phyloP scores from a whole-genome alignment of 2,797 vertebrate species.

The Mallotus villosus region DNA sequence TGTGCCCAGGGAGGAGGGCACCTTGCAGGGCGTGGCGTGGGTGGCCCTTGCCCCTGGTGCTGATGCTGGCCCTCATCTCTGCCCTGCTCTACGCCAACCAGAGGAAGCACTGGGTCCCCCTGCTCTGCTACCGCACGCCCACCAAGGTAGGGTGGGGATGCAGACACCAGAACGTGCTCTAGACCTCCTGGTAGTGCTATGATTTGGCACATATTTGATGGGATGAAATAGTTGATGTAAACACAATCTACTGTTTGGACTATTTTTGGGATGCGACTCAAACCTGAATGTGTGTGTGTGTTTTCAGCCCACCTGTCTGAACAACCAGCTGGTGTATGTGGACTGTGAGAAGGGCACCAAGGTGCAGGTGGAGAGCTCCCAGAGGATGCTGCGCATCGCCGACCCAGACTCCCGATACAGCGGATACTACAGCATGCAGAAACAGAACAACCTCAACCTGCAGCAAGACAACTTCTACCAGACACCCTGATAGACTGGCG shows the following conservation, averaged over 20 bases:
- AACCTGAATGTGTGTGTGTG: constrained; percentile 7
- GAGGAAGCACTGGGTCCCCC: constrained; percentile 86
- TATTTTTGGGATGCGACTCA: not conserved
- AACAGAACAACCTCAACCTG: constrained; percentile 80
- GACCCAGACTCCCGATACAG: constrained; percentile 89
- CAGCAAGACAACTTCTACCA: constrained; percentile 89
- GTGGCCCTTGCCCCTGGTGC: constrained; percentile 79
- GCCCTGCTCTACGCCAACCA: constrained; percentile 82
- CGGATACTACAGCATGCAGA: constrained; percentile 93
- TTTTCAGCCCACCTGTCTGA: constrained; percentile 82
- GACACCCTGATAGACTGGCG: constrained; percentile 47
- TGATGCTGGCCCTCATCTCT: constrained; percentile 77
- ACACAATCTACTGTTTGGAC: not conserved
- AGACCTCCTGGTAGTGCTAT: no score
- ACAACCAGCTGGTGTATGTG: constrained; percentile 87
- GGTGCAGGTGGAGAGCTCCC: constrained; percentile 83
- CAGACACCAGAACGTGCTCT: not conserved
- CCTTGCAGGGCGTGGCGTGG: constrained; percentile 75
- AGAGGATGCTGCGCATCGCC: constrained; percentile 86
- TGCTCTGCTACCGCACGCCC: constrained; percentile 84
- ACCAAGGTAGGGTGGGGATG: constrained; percentile 76
- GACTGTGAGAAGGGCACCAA: constrained; percentile 87
- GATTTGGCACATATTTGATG: no score
- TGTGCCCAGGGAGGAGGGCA: constrained; percentile 60
- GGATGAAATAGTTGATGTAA: no score